A percentile compares a stretch with the other conserved stretches of the same genome.
Evolutionary conservation across 1,140 invertebrate genomes (phyloP).

Genomic region (Drosophila repleta): DNA sequence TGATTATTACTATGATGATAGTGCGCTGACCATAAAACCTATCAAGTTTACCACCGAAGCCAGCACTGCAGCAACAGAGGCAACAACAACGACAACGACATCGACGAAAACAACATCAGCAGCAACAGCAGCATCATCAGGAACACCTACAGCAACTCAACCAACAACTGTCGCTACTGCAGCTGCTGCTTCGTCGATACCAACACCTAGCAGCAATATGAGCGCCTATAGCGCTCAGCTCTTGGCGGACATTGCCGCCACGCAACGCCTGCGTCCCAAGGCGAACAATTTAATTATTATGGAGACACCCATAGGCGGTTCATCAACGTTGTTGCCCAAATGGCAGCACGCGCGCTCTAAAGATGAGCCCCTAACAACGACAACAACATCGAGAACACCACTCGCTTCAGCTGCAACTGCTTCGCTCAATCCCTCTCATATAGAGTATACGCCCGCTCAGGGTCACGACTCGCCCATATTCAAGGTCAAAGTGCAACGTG

Average conservation of each 20-base stretch:
- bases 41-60: constrained; percentile 60
- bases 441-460: constrained; percentile 64
- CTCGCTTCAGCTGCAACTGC: constrained; percentile 1
- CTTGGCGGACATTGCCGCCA: constrained; percentile 56
- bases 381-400: neutral
- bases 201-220: constrained; percentile 22
- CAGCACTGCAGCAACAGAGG: constrained; percentile 26
- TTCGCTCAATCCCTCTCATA: constrained; percentile 27
- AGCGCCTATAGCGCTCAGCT: constrained; percentile 56
- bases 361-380: constrained; percentile 44
- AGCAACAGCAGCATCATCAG: constrained; percentile 4
- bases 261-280: constrained; percentile 37
- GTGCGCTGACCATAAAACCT: constrained; percentile 77
- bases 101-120: constrained; percentile 10
- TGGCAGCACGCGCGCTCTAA: constrained; percentile 55
- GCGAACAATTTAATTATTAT: constrained; percentile 65
- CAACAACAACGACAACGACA: constrained; percentile 6
- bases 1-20: constrained; percentile 82
- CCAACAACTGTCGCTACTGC: constrained; percentile 1
- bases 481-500: constrained; percentile 74
- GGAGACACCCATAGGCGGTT: constrained; percentile 46
- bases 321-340: constrained; percentile 37
- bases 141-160: constrained; percentile 9
- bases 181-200: neutral
- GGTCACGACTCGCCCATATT: constrained; percentile 72